Conservation (phyloP, 2,797 vertebrate genomes). For the Liasis olivaceus region DNA sequence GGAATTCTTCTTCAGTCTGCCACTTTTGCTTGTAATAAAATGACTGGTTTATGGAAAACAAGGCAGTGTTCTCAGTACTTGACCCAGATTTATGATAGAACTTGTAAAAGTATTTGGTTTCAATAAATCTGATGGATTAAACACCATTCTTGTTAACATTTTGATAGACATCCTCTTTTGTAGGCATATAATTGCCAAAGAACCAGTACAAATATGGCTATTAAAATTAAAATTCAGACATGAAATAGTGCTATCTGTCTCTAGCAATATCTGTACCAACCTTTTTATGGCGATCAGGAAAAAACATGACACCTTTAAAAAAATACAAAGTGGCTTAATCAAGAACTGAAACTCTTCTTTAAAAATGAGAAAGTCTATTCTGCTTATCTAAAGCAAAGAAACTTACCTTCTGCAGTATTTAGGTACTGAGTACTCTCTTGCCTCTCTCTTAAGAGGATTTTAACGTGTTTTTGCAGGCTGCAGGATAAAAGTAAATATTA, state of each 20-base stretch:
- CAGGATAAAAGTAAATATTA: background rate
- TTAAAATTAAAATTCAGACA: slow-evolving; percentile 55
- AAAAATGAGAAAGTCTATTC: slow-evolving; percentile 35
- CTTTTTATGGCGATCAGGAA: slow-evolving; percentile 49
- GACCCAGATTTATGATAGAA: slow-evolving; percentile 53
- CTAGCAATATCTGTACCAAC: slow-evolving; percentile 7
- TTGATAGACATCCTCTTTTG: slow-evolving; percentile 56
- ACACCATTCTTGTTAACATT: slow-evolving; percentile 50
- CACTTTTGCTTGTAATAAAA: slow-evolving; percentile 55
- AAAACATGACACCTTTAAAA: slow-evolving; percentile 32
- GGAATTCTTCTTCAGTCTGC: slow-evolving; percentile 45
- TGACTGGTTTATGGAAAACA: slow-evolving; percentile 58
- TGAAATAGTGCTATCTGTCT: slow-evolving; percentile 51
- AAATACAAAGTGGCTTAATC: slow-evolving; percentile 38
- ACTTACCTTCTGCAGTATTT: slow-evolving; percentile 16
- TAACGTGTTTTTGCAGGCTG: slow-evolving; percentile 12
- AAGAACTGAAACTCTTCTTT: slow-evolving; percentile 21
- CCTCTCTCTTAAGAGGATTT: slow-evolving; percentile 35
- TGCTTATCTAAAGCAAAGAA: slow-evolving; percentile 26
- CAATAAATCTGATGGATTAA: slow-evolving; percentile 61
- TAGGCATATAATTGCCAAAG: slow-evolving; percentile 58
- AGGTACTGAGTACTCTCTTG: slow-evolving; percentile 37
- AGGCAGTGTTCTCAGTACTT: slow-evolving; percentile 57
- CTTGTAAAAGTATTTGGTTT: slow-evolving; percentile 60
- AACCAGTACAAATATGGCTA: slow-evolving; percentile 1